Evolutionary conservation across 2,888 invertebrate genomes (phyloP).

Genomic region (Pyralis farinalis): DNA sequence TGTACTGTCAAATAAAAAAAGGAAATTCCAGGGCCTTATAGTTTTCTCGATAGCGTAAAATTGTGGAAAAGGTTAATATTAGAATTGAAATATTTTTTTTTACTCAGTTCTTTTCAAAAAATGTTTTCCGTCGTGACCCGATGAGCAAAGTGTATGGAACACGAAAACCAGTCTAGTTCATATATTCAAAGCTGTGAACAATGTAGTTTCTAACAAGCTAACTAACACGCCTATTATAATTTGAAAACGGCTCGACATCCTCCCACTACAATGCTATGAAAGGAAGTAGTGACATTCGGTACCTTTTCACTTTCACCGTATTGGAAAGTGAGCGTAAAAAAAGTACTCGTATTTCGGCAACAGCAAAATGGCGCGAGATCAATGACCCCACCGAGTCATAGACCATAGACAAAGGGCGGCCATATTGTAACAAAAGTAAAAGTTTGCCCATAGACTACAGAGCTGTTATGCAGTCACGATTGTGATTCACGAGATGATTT

Average conservation of each 20-base stretch:
- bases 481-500: conserved; percentile 68
- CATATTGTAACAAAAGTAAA: conserved; percentile 72
- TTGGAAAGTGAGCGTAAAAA: conserved; percentile 81
- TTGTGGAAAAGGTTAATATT: too few relatives aligned
- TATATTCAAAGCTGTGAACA: conserved; percentile 45
- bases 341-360: conserved; percentile 78
- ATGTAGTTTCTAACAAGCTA: conserved; percentile 47
- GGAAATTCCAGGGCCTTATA: too few relatives aligned
- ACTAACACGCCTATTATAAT: conserved; percentile 58
- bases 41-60: too few relatives aligned
- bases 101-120: too few relatives aligned
- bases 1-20: too few relatives aligned
- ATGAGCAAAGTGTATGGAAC: background rate
- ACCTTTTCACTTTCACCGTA: conserved; percentile 79
- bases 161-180: background rate
- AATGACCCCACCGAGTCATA: conserved; percentile 47
- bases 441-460: conserved; percentile 27
- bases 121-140: too few relatives aligned
- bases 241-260: conserved; percentile 54
- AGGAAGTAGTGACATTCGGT: conserved; percentile 77
- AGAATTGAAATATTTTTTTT: too few relatives aligned
- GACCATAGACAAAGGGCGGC: conserved; percentile 67
- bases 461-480: conserved; percentile 54
- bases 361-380: conserved; percentile 65
- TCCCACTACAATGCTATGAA: conserved; percentile 74